Evolutionary conservation across 1,140 invertebrate species (phyloP).

Genomic region (Steinernema feltiae): DNA sequence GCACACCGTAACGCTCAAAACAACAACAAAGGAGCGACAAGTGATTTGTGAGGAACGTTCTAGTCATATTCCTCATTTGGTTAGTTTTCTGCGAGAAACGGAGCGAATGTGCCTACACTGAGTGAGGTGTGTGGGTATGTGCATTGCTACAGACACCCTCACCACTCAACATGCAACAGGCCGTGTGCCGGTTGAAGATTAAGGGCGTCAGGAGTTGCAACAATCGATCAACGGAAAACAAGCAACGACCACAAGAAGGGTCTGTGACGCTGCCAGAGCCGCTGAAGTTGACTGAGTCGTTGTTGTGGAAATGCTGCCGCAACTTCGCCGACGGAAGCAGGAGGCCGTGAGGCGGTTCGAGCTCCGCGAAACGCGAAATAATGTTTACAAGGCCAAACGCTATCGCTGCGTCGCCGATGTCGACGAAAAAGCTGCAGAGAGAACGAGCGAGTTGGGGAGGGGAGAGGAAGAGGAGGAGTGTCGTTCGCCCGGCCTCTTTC

Average conservation of each 20-base stretch:
- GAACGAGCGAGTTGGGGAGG: not conserved
- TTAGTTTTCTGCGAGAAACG: too few relatives aligned
- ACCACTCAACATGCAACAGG: too few relatives aligned
- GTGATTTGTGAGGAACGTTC: too few relatives aligned
- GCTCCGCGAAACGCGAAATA: conserved; percentile 6
- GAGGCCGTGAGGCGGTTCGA: conserved; percentile 10
- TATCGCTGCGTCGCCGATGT: not conserved
- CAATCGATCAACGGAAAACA: not conserved
- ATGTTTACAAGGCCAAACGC: conserved; percentile 12
- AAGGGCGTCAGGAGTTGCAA: not conserved
- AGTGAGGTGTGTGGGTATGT: too few relatives aligned
- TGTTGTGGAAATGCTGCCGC: conserved; percentile 14
- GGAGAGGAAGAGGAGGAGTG: conserved; percentile 13
- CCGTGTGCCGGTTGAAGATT: not conserved
- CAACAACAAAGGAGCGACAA: not conserved
- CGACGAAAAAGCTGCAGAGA: conserved; percentile 7
- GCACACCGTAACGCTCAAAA: not conserved
- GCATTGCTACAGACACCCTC: too few relatives aligned
- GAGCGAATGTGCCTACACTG: too few relatives aligned
- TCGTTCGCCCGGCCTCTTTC: conserved; percentile 11
- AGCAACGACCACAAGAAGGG: not conserved
- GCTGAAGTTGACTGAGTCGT: conserved; percentile 7
- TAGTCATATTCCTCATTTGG: too few relatives aligned
- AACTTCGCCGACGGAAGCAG: conserved; percentile 10
- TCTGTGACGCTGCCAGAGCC: not conserved